Conservation (phyloP, 2,888 invertebrate species). For the Dasysyrphus tricinctus region DNA sequence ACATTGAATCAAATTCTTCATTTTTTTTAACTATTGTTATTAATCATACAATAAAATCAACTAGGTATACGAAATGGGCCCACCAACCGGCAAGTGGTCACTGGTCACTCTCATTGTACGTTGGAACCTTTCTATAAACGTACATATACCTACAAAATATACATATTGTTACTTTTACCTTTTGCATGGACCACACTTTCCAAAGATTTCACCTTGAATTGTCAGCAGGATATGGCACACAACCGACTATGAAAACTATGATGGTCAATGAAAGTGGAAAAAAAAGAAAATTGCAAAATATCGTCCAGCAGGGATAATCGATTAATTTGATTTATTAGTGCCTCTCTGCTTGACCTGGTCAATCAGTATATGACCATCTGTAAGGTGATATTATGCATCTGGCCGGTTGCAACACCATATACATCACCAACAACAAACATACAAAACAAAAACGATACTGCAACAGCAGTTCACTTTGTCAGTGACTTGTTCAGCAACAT, state of each 20-base stretch:
- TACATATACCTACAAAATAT: neutral
- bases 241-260: no score
- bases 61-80: conserved; percentile 8
- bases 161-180: neutral
- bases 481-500: conserved; percentile 50
- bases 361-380: conserved; percentile 42
- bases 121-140: neutral
- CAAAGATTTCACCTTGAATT: conserved; percentile 43
- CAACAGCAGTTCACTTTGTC: conserved; percentile 29
- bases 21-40: conserved; percentile 24
- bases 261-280: conserved; percentile 55
- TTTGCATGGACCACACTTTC: conserved; percentile 9
- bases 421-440: neutral
- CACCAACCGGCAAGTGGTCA: conserved; percentile 29
- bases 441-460: conserved; percentile 22
- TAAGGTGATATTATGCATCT: conserved; percentile 48
- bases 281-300: conserved; percentile 25
- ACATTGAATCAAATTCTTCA: conserved; percentile 38
- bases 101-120: conserved; percentile 45
- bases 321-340: conserved; percentile 47
- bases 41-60: conserved; percentile 17
- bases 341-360: conserved; percentile 19
- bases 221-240: conserved; percentile 37
- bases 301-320: conserved; percentile 52
- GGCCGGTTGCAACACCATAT: conserved; percentile 41